Base-by-base conservation (phyloP, 1,140 invertebrate species). In the Brachionus plicatilis region DNA sequence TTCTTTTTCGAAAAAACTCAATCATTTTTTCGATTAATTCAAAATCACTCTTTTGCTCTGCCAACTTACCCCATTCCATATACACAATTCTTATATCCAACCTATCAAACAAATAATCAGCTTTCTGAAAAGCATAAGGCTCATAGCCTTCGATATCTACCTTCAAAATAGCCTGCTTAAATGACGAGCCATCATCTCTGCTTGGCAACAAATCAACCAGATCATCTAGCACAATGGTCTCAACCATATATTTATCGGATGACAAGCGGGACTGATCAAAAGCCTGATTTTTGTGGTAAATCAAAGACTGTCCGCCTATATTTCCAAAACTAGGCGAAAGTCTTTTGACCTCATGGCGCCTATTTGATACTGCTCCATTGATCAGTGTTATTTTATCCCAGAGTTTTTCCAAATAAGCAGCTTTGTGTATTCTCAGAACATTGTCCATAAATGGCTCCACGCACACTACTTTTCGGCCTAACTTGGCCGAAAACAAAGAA, bases 121-220 rank as follows among this genome's bases (percentile, higher is more conserved):
- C 72, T 27, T 76, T 20, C 27, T 76, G 45, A 76, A 76, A 76
- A 8, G 72, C 72, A 76, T 76, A 47, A 27, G 33, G 27, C 47
- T 76, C 72, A 76, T 29, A 76, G 7, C 72, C 72, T 50, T 76
- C 72, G 7, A 76, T 76, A 47, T 76, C 72, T 50, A 76, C 53
- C 33, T 82, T 82, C 50, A 82, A 27, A 20, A 82, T 37, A 9
- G 24, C 79, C 20, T 82, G 24, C 14, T 24, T 65, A 45, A 65
- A 60, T 12, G 20, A 4, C 5, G 17, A 20, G 20, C 37, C 33
- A 72, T 72, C 20, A 17, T 37, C 12, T 72, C 9, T 72, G 3
- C 20, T 41, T 29, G 79, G 79, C 8, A 82, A n/a, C 29, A 8
- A 45, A 20, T 50, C 45, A 29, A 83, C 56, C 47, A 83, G 27